Conservation (phyloP, 2,797 vertebrate genomes). For the Coendou prehensilis region DNA sequence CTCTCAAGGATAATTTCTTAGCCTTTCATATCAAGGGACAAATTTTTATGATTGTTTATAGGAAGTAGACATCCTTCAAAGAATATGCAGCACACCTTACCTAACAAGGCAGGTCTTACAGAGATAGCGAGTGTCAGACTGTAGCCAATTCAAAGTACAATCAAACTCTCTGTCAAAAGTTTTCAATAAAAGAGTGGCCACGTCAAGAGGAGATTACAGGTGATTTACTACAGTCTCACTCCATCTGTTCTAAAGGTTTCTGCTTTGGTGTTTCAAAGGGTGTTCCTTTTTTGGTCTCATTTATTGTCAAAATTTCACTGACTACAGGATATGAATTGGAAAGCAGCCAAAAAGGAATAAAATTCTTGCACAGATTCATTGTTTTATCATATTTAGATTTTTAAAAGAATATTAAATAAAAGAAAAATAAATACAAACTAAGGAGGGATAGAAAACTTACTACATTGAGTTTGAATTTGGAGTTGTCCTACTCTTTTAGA, state of each 20-base stretch:
- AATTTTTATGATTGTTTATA: background rate
- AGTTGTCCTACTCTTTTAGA: constrained; percentile 38
- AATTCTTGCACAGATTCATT: constrained; percentile 67
- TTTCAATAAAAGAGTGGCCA: constrained; percentile 68
- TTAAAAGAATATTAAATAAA: constrained; percentile 10
- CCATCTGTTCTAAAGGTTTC: constrained; percentile 77
- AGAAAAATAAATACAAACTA: constrained; percentile 46
- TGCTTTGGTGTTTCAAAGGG: constrained; percentile 83
- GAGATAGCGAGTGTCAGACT: constrained; percentile 59
- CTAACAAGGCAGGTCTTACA: constrained; percentile 6
- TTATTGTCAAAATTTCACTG: constrained; percentile 82
- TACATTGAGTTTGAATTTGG: constrained; percentile 58
- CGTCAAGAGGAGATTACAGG: constrained; percentile 76
- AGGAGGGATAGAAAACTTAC: constrained; percentile 52
- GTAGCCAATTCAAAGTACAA: constrained; percentile 55
- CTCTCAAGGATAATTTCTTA: constrained; percentile 55
- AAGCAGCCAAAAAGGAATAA: constrained; percentile 79
- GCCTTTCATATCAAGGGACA: background rate
- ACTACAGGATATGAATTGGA: constrained; percentile 87
- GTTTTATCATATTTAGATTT: constrained; percentile 76
- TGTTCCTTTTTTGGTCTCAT: constrained; percentile 81
- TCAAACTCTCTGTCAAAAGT: constrained; percentile 76
- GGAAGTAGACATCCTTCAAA: background rate
- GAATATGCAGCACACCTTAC: background rate
- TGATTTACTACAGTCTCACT: constrained; percentile 73